Evolutionary conservation across 2,113 vertebrate species (phyloP).

Genomic region (Myotis yumanensis): DNA sequence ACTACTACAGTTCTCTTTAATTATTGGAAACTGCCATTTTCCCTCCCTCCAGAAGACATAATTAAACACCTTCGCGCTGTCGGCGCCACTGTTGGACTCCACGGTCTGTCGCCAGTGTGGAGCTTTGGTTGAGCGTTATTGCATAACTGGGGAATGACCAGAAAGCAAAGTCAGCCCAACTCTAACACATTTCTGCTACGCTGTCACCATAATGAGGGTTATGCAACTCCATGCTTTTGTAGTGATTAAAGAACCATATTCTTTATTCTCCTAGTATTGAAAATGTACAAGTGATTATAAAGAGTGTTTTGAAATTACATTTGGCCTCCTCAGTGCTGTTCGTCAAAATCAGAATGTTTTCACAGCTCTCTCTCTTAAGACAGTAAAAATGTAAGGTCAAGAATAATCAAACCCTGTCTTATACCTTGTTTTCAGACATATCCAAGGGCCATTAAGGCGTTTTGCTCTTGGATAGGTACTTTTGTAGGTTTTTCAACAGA

Average conservation of each 20-base stretch:
- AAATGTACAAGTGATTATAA: neutral
- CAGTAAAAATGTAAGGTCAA: slow-evolving; percentile 11
- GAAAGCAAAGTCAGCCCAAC: neutral
- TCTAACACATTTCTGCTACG: neutral
- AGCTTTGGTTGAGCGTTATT: neutral
- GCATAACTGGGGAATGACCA: neutral
- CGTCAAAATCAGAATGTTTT: slow-evolving; percentile 35
- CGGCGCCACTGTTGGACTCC: neutral
- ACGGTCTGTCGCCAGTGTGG: neutral
- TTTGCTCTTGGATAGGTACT: neutral
- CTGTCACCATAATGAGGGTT: neutral
- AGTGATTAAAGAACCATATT: neutral
- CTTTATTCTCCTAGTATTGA: neutral
- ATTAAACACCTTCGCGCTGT: slow-evolving; percentile 54
- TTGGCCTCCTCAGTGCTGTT: neutral
- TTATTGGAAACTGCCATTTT: neutral
- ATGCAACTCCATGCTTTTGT: neutral
- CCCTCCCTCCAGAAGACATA: slow-evolving; percentile 37
- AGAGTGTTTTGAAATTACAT: neutral
- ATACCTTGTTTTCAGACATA: neutral
- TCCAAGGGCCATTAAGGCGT: neutral
- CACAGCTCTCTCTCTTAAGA: slow-evolving; percentile 12
- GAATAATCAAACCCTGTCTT: neutral
- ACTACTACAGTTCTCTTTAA: slow-evolving; percentile 18
- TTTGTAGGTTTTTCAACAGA: neutral